phyloP scores from a whole-genome alignment of 2,113 vertebrate species.

The Oreocharis arfaki region DNA sequence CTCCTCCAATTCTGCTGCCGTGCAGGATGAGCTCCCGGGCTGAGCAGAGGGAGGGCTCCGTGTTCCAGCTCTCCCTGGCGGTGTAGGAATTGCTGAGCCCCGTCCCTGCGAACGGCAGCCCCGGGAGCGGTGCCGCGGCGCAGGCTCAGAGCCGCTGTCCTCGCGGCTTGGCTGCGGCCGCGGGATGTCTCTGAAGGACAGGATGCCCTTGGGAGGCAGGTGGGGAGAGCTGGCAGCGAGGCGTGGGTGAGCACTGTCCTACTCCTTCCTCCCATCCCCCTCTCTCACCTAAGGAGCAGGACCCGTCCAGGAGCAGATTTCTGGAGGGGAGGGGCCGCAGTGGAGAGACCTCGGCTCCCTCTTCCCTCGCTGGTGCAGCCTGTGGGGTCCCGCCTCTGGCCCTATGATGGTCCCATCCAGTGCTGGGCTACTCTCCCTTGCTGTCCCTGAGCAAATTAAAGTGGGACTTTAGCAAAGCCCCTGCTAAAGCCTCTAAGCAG shows the following conservation, averaged over 20 bases:
- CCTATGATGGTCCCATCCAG: fast-evolving
- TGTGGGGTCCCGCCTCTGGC: neutral
- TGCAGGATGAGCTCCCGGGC: neutral
- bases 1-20: neutral
- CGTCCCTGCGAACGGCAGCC: neutral
- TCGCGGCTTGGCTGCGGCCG: neutral
- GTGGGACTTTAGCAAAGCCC: slow-evolving; percentile 37
- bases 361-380: neutral
- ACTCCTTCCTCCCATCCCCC: neutral
- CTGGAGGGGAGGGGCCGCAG: neutral
- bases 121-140: neutral
- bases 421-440: neutral
- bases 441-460: neutral
- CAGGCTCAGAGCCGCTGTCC: neutral
- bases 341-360: neutral
- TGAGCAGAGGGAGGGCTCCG: neutral
- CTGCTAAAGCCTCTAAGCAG: slow-evolving; percentile 37
- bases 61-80: neutral
- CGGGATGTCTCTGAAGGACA: neutral
- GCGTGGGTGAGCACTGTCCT: neutral
- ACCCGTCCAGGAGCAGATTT: neutral
- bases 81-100: neutral
- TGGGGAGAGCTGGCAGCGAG: neutral
- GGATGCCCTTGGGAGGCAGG: slow-evolving; percentile 15
- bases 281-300: neutral